Conservation (phyloP, 2,113 vertebrate genomes). For the Scytalopus superciliaris region DNA sequence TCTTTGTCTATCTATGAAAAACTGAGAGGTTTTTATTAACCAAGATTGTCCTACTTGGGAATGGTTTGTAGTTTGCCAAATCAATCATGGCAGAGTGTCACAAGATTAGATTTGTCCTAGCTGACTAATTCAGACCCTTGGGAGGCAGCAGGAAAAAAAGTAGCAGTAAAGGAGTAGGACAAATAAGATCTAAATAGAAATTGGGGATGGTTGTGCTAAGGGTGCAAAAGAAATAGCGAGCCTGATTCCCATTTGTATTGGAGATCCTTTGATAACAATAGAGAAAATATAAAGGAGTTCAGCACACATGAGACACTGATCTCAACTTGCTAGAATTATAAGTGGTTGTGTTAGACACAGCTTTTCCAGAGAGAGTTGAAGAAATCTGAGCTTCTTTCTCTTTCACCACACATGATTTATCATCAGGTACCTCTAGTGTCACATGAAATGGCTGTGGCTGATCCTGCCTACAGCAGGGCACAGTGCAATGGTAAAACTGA, state of each 20-base stretch:
- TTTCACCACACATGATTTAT: not conserved
- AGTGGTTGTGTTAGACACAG: not conserved
- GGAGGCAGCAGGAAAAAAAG: not conserved
- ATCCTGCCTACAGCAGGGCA: not conserved
- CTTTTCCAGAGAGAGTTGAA: not conserved
- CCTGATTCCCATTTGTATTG: not conserved
- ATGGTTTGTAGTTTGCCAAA: not conserved
- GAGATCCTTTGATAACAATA: not conserved
- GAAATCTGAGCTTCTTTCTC: not conserved
- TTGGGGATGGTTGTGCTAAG: not conserved
- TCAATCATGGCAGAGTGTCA: constrained; percentile 10
- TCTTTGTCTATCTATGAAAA: not conserved
- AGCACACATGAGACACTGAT: not conserved
- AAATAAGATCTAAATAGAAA: not conserved
- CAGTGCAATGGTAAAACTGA: too few species aligned
- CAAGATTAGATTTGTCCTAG: constrained; percentile 37
- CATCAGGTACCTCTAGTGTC: not conserved
- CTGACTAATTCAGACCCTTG: not conserved
- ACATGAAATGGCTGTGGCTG: not conserved
- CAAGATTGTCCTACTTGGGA: not conserved
- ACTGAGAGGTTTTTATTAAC: constrained; percentile 50
- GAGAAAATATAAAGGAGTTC: not conserved
- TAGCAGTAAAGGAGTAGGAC: not conserved
- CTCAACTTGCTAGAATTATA: not conserved
- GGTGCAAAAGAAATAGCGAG: not conserved